Conservation (phyloP, 1,140 invertebrate species). For the Ericerus pela region DNA sequence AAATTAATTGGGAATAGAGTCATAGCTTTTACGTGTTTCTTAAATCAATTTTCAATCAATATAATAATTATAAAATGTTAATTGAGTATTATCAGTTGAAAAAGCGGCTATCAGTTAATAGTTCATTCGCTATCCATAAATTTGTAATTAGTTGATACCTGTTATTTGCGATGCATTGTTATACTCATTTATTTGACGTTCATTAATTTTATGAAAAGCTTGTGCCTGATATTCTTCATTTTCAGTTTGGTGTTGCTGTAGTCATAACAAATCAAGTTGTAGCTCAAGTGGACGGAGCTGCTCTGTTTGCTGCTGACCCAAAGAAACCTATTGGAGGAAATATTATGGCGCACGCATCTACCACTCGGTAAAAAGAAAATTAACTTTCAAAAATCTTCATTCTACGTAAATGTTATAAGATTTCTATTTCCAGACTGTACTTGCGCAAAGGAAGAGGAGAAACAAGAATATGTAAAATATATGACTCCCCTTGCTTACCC, state of each 20-base stretch:
- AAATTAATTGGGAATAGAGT: too few species aligned
- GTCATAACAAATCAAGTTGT: conserved; percentile 99
- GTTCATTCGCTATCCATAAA: too few species aligned
- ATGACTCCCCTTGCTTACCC: conserved; percentile 95
- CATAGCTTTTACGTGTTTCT: too few species aligned
- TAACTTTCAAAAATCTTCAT: neutral
- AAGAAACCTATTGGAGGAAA: conserved; percentile 99
- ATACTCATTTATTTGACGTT: neutral
- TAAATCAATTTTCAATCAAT: too few species aligned
- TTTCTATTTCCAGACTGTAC: conserved; percentile 48
- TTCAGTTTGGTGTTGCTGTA: conserved; percentile 94
- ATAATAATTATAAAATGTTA: too few species aligned
- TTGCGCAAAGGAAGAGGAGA: conserved; percentile 91
- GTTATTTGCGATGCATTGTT: neutral
- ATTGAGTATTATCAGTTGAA: too few species aligned
- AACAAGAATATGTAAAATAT: conserved; percentile 94
- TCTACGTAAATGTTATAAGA: neutral
- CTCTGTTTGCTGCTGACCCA: conserved; percentile 88
- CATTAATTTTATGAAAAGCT: neutral
- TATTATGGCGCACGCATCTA: conserved; percentile 95
- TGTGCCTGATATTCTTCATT: conserved; percentile 25
- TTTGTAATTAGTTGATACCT: too few species aligned
- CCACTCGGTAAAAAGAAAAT: conserved; percentile 50
- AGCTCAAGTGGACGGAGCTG: conserved; percentile 87
- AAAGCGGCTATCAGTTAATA: too few species aligned